These are phyloP conservation scores for Falco concolor DNA, from an alignment of 2,797 vertebrate genomes.

Conservation along the genomic window DNA sequence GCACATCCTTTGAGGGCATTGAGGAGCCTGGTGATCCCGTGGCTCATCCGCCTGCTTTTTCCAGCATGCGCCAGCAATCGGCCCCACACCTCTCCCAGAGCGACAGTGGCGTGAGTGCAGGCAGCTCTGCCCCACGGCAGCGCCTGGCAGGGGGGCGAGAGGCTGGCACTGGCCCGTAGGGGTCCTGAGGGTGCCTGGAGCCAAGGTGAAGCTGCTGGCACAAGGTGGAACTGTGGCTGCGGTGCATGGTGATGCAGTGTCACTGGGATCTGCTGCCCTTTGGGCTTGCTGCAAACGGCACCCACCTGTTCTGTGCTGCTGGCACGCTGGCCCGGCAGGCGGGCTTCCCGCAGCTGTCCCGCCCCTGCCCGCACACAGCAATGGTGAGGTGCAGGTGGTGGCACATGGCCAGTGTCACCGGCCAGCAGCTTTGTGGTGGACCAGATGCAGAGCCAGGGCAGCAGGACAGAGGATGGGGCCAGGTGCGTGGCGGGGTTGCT, in stretches of 20 bases:
- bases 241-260: not conserved
- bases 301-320: rapidly evolving
- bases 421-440: rapidly evolving
- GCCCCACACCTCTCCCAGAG: conserved; percentile 64
- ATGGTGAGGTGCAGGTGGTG: not conserved
- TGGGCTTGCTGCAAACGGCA: not conserved
- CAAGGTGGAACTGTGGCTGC: not conserved
- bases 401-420: not conserved
- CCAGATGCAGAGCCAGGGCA: rapidly evolving
- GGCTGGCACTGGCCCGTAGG: not conserved
- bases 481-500: not conserved
- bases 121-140: not conserved
- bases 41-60: conserved; percentile 81
- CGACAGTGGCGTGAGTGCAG: conserved; percentile 76
- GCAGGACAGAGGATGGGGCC: not conserved
- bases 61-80: conserved; percentile 76
- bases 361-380: not conserved
- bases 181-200: not conserved
- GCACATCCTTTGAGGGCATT: conserved; percentile 64
- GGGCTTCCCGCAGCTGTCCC: conserved; percentile 34
- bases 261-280: not conserved
- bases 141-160: not conserved
- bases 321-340: not conserved
- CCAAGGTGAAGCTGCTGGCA: not conserved
- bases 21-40: conserved; percentile 61